Conservation (phyloP, 2,113 vertebrate genomes). For the Quiscalus mexicanus region DNA sequence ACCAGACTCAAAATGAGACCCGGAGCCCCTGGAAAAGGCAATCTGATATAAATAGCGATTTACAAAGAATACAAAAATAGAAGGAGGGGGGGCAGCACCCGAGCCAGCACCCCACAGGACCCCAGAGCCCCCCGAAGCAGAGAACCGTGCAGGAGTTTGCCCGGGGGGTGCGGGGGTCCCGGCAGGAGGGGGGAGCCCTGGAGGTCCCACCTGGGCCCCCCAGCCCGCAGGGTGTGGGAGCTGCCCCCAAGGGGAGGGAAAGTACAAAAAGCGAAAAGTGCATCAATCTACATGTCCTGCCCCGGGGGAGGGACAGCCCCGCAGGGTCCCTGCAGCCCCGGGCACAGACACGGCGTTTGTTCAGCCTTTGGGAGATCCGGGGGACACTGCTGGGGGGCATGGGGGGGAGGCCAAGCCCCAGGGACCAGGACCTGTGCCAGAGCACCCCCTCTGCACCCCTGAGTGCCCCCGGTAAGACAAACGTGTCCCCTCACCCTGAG, state of each 20-base stretch:
- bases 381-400: neutral
- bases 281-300: neutral
- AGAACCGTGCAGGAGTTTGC: neutral
- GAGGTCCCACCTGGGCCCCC: neutral
- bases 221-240: neutral
- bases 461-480: neutral
- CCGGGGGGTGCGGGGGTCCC: neutral
- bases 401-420: neutral
- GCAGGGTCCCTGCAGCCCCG: neutral
- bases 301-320: neutral
- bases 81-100: neutral
- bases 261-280: conserved; percentile 65
- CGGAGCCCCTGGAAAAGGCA: conserved; percentile 5
- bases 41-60: conserved; percentile 64
- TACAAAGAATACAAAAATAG: conserved; percentile 66
- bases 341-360: neutral
- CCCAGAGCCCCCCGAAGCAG: neutral
- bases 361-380: neutral
- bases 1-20: neutral
- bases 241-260: neutral
- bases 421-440: neutral
- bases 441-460: neutral
- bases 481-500: neutral
- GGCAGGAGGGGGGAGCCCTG: neutral
- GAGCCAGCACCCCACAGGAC: neutral